Evolutionary conservation across 2,113 vertebrate species (phyloP).

Genomic region (Gymnocephalus cernua): DNA sequence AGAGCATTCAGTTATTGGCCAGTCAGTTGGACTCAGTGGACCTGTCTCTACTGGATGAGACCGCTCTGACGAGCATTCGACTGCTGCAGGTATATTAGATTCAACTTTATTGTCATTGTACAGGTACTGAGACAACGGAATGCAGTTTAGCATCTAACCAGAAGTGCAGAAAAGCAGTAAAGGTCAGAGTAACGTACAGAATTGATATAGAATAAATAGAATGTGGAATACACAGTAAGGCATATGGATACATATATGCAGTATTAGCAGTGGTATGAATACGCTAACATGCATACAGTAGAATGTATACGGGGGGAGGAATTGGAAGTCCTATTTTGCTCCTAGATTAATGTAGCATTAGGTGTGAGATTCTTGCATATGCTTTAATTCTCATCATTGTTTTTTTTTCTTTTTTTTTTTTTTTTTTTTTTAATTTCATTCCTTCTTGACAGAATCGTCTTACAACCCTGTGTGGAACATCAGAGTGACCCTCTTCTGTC

Average conservation of each 20-base stretch:
- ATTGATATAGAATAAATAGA: too few species aligned
- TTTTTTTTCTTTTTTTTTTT: not conserved
- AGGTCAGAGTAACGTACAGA: too few species aligned
- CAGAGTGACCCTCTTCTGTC: slow-evolving; percentile 30
- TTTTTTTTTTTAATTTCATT: too few species aligned
- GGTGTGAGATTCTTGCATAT: not conserved
- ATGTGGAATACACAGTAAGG: too few species aligned
- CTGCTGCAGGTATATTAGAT: slow-evolving; percentile 77
- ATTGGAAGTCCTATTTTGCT: not conserved
- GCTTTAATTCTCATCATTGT: not conserved
- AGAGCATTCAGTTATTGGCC: slow-evolving; percentile 85
- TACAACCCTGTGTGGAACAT: slow-evolving; percentile 72
- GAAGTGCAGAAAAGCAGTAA: too few species aligned
- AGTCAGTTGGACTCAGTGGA: slow-evolving; percentile 85
- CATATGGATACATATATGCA: too few species aligned
- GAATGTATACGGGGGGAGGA: too few species aligned
- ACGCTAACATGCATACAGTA: too few species aligned
- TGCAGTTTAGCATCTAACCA: too few species aligned
- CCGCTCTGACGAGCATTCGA: slow-evolving; percentile 75
- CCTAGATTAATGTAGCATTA: not conserved
- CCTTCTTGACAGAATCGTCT: slow-evolving; percentile 76
- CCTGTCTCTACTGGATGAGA: slow-evolving; percentile 78
- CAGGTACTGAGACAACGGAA: too few species aligned
- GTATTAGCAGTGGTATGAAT: too few species aligned
- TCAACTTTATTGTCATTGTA: too few species aligned